A percentile compares a stretch with the other conserved stretches of the same genome.
phyloP scores from a whole-genome alignment of 2,888 invertebrate genomes.

The Chironomus riparius region DNA sequence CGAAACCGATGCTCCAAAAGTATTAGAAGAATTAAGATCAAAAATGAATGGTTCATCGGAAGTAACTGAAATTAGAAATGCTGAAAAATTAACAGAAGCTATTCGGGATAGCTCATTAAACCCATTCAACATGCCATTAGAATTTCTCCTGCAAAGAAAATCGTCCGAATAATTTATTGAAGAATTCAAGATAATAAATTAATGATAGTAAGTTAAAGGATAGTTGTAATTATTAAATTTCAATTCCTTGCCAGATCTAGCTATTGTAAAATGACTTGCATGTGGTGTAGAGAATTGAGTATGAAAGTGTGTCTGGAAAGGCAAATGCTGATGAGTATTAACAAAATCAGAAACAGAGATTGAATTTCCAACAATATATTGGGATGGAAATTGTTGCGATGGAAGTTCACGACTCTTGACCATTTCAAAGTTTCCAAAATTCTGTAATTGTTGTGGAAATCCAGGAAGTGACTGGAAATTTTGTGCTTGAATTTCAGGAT shows the following conservation, averaged over 20 bases:
- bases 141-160: background rate
- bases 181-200: background rate
- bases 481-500: no score
- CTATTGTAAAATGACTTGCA: no score
- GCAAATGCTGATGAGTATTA: background rate
- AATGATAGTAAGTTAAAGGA: no score
- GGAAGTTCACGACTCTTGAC: background rate
- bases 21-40: background rate
- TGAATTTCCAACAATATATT: background rate
- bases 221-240: no score
- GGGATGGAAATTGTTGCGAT: background rate
- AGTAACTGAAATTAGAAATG: background rate
- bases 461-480: background rate
- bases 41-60: background rate
- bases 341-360: background rate
- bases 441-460: background rate
- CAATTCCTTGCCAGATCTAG: no score
- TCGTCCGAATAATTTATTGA: background rate
- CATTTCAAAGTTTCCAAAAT: background rate
- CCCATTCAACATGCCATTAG: conserved; percentile 12
- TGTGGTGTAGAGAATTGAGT: no score
- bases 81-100: background rate
- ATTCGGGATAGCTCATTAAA: background rate
- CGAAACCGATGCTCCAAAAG: background rate
- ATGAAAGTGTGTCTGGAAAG: no score